A percentile compares a stretch with the other conserved stretches of the same genome.
These are phyloP conservation scores for human (Homo sapiens) DNA, from an alignment of 2,113 vertebrate genomes.

Conservation along the genomic window DNA sequence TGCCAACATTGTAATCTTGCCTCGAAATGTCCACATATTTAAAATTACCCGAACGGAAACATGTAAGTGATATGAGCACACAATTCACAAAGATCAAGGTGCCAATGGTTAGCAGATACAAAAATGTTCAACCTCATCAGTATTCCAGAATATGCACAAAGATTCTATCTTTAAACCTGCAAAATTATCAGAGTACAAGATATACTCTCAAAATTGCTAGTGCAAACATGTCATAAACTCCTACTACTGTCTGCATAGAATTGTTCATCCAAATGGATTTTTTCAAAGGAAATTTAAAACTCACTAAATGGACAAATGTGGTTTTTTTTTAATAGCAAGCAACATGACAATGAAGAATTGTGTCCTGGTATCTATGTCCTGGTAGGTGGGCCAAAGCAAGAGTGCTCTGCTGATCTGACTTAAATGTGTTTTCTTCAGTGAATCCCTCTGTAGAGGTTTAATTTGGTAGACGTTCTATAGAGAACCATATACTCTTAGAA, in stretches of 20 bases:
- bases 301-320: not conserved
- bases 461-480: not conserved
- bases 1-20: not conserved
- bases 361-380: not conserved
- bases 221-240: not conserved
- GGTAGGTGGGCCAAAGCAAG: not conserved
- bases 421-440: conserved; percentile 16
- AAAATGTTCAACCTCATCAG: conserved; percentile 5
- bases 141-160: conserved; percentile 35
- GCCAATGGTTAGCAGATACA: conserved; percentile 11
- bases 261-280: conserved; percentile 36
- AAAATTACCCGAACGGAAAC: not conserved
- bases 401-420: not conserved
- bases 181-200: conserved; percentile 18
- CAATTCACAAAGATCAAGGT: conserved; percentile 43
- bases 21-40: not conserved
- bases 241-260: not conserved
- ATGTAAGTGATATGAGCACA: conserved; percentile 1
- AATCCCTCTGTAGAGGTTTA: not conserved
- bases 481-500: not conserved
- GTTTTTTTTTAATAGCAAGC: not conserved
- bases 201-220: conserved; percentile 17
- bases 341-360: not conserved
- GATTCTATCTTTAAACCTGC: not conserved
- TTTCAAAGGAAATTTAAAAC: conserved; percentile 48